Evolutionary conservation across 2,113 vertebrate species (phyloP).

Genomic region (Chelonoidis abingdonii): DNA sequence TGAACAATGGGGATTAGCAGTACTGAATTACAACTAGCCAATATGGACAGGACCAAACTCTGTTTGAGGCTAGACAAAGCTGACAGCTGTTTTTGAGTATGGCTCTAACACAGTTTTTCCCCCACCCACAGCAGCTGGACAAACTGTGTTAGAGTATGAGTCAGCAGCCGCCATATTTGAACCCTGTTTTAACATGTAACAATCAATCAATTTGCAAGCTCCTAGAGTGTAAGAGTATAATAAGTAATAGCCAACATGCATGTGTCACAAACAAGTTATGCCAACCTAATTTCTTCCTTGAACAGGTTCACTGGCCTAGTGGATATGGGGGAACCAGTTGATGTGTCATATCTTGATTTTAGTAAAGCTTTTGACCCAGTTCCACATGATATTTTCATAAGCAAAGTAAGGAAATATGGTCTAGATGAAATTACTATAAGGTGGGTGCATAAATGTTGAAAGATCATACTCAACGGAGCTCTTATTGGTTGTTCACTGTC

Average conservation of each 20-base stretch:
- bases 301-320: not conserved
- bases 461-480: not conserved
- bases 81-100: not conserved
- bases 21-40: not conserved
- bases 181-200: not conserved
- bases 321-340: not conserved
- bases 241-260: not conserved
- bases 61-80: not conserved
- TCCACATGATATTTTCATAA: not conserved
- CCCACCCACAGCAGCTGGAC: not conserved
- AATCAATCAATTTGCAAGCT: not conserved
- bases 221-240: not conserved
- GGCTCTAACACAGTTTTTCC: not conserved
- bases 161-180: not conserved
- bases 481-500: not conserved
- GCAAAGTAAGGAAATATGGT: not conserved
- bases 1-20: not conserved
- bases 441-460: not conserved
- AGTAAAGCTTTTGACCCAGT: not conserved
- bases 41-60: not conserved
- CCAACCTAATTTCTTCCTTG: not conserved
- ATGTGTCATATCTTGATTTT: not conserved
- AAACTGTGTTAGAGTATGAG: not conserved
- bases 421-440: not conserved
- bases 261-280: not conserved